Percentiles rank a stretch among this genome's conserved stretches.
Evolutionary conservation across 2,113 vertebrate species (phyloP).

Genomic region (Pterocles orientalis): DNA sequence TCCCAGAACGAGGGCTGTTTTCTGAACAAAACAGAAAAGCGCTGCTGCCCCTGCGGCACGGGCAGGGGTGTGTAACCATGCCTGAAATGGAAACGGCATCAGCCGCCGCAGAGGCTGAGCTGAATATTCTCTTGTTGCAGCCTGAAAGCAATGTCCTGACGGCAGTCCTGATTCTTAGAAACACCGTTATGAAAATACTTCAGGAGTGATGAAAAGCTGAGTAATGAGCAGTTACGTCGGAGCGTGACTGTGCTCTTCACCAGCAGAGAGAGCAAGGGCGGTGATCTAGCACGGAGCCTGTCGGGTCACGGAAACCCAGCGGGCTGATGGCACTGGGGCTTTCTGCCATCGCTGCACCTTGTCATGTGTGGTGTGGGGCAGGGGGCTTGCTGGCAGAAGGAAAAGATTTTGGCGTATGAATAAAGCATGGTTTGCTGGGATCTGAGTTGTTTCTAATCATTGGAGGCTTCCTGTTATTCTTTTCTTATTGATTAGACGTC

Average conservation of each 20-base stretch:
- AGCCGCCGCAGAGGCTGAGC: not conserved
- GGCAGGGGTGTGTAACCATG: not conserved
- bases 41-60: not conserved
- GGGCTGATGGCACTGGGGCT: accelerated
- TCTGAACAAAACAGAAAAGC: not conserved
- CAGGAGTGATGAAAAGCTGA: not conserved
- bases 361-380: accelerated
- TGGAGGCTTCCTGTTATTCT: not conserved
- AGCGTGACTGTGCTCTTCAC: not conserved
- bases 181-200: not conserved
- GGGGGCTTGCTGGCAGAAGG: not conserved
- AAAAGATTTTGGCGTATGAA: not conserved
- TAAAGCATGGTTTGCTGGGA: not conserved
- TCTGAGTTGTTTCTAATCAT: not conserved
- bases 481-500: not conserved
- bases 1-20: not conserved
- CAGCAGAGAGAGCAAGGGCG: not conserved
- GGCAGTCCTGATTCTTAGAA: not conserved
- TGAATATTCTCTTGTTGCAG: not conserved
- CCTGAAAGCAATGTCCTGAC: not conserved
- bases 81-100: not conserved
- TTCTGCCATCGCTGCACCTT: not conserved
- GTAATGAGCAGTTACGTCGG: not conserved
- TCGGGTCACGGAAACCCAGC: not conserved
- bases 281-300: not conserved